These are phyloP conservation scores for Aphelenchoides fujianensis DNA, from an alignment of 1,140 invertebrate genomes.

Conservation along the genomic window DNA sequence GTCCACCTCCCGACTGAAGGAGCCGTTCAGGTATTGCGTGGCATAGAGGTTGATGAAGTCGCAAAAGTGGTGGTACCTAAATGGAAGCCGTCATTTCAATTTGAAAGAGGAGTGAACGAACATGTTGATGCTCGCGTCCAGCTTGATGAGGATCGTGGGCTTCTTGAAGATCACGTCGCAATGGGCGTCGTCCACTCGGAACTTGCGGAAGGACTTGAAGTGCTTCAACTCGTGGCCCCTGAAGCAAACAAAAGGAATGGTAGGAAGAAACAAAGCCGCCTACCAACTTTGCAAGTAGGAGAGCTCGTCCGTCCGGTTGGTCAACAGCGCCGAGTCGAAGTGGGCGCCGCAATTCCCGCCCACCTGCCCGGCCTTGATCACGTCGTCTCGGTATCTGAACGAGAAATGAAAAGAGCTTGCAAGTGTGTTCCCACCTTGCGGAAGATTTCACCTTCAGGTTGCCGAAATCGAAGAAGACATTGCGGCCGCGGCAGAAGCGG, in stretches of 20 bases:
- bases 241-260: constrained; percentile 24
- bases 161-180: constrained; percentile 87
- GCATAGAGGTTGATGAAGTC: constrained; percentile 96
- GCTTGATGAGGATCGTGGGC: constrained; percentile 91
- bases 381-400: no score
- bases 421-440: no score
- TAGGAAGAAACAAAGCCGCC: constrained; percentile 37
- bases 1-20: constrained; percentile 79
- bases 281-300: constrained; percentile 91
- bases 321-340: constrained; percentile 67
- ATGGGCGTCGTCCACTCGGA: constrained; percentile 67
- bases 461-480: no score
- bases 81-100: no score
- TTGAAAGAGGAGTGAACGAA: no score
- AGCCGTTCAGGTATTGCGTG: constrained; percentile 82
- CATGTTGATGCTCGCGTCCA: constrained; percentile 92
- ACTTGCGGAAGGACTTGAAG: constrained; percentile 72
- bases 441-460: no score
- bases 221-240: constrained; percentile 80
- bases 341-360: constrained; percentile 71
- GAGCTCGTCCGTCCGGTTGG: constrained; percentile 77
- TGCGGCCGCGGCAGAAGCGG: constrained; percentile 81
- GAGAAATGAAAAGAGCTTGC: no score
- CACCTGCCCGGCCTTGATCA: no score
- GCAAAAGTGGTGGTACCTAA: constrained; percentile 99